phyloP scores from a whole-genome alignment of 2,113 vertebrate genomes.

The Archocentrus centrarchus region DNA sequence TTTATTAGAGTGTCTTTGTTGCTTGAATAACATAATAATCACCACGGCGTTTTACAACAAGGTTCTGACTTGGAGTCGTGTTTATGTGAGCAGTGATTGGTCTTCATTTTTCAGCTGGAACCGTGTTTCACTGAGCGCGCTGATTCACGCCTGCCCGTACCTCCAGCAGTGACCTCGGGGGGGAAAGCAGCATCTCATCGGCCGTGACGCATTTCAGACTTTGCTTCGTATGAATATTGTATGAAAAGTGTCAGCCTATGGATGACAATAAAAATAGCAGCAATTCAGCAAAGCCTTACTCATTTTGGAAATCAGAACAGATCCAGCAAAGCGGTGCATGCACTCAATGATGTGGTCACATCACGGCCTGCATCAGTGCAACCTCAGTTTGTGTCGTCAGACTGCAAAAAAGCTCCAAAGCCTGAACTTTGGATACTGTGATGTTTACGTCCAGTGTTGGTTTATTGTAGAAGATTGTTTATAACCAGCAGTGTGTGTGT shows the following conservation, averaged over 20 bases:
- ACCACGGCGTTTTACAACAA: constrained; percentile 31
- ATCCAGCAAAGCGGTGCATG: background rate
- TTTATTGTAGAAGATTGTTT: background rate
- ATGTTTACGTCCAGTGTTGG: background rate
- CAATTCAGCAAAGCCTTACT: background rate
- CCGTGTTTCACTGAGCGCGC: background rate
- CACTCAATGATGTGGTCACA: background rate
- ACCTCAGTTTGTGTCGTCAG: no score
- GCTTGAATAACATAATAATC: constrained; percentile 40
- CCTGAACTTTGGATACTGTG: background rate
- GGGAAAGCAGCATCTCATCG: background rate
- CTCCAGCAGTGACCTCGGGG: constrained; percentile 26
- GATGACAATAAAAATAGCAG: background rate
- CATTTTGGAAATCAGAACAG: background rate
- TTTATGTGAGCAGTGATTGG: background rate
- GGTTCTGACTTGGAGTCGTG: constrained; percentile 5
- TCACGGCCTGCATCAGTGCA: background rate
- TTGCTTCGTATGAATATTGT: background rate
- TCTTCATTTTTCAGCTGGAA: constrained; percentile 1
- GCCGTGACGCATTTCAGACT: background rate
- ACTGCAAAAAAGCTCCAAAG: no score
- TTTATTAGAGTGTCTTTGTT: constrained; percentile 38
- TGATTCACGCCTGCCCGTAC: constrained; percentile 26
- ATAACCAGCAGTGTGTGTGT: background rate
- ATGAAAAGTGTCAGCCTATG: background rate